These are phyloP conservation scores for Solea senegalensis DNA, from an alignment of 2,113 vertebrate species.

Conservation along the genomic window DNA sequence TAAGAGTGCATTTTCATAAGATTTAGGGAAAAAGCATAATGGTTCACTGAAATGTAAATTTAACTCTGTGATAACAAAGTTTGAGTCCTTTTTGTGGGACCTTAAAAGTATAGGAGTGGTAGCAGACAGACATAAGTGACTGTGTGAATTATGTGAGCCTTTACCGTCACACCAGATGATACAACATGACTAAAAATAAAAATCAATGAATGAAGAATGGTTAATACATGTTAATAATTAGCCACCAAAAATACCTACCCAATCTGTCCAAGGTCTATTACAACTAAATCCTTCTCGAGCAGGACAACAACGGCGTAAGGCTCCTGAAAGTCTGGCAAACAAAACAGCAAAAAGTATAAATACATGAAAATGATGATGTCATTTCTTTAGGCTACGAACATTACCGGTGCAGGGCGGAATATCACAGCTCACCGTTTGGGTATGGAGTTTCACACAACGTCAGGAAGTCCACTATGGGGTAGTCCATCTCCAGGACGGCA, in stretches of 20 bases:
- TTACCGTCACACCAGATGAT: too few species aligned
- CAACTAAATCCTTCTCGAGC: slow-evolving; percentile 95
- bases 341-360: slow-evolving; percentile 9
- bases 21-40: too few species aligned
- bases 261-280: slow-evolving; percentile 97
- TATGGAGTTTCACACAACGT: slow-evolving; percentile 98
- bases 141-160: background rate
- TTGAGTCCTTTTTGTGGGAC: too few species aligned
- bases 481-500: slow-evolving; percentile 98
- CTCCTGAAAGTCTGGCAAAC: slow-evolving; percentile 91
- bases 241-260: slow-evolving; percentile 80
- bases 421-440: slow-evolving; percentile 87
- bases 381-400: background rate
- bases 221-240: too few species aligned
- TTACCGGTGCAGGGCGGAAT: background rate
- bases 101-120: too few species aligned
- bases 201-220: too few species aligned
- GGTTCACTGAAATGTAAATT: too few species aligned
- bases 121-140: too few species aligned
- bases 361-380: background rate
- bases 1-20: background rate
- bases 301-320: slow-evolving; percentile 97
- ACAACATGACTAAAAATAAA: too few species aligned
- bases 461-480: slow-evolving; percentile 96
- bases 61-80: too few species aligned